phyloP scores from a whole-genome alignment of 92 coral and sea anemone species.

The Diadumene lineata region DNA sequence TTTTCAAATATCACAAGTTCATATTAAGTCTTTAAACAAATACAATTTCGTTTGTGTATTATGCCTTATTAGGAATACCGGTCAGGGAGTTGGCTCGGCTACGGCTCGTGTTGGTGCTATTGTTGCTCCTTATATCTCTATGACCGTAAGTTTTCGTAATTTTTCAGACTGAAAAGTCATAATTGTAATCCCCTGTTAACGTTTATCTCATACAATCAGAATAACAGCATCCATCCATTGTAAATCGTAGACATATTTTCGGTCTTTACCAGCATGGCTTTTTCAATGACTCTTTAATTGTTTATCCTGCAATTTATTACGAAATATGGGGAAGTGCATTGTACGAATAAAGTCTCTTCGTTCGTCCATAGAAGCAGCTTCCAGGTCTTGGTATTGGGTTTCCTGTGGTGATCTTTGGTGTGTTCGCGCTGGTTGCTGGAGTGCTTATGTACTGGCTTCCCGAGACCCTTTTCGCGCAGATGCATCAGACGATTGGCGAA shows the following conservation, averaged over 20 bases:
- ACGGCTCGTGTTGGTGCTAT: slow-evolving; percentile 19
- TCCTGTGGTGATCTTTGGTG: slow-evolving; percentile 47
- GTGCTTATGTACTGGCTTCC: slow-evolving; percentile 56
- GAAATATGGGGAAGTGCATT: not conserved
- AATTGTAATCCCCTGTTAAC: too few relatives aligned
- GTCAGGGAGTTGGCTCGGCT: slow-evolving; percentile 19
- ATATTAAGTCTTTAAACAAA: not conserved
- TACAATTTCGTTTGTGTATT: not conserved
- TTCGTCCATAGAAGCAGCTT: slow-evolving; percentile 23
- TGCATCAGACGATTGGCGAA: slow-evolving; percentile 56
- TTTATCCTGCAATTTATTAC: not conserved
- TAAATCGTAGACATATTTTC: not conserved
- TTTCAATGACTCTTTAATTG: not conserved
- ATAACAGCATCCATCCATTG: too few relatives aligned
- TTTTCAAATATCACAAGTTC: too few relatives aligned
- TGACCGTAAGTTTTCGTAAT: slow-evolving; percentile 10
- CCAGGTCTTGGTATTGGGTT: slow-evolving; percentile 41
- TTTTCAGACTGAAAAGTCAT: too few relatives aligned
- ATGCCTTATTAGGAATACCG: slow-evolving; percentile 7
- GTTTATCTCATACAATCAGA: too few relatives aligned
- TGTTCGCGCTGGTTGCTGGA: slow-evolving; percentile 44
- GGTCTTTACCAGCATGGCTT: not conserved
- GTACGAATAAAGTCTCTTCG: not conserved
- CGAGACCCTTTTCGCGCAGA: slow-evolving; percentile 49
- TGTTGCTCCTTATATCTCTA: slow-evolving; percentile 20